Evolutionary conservation across 1,140 invertebrate genomes (phyloP).

Genomic region (Drosophila trapezifrons): DNA sequence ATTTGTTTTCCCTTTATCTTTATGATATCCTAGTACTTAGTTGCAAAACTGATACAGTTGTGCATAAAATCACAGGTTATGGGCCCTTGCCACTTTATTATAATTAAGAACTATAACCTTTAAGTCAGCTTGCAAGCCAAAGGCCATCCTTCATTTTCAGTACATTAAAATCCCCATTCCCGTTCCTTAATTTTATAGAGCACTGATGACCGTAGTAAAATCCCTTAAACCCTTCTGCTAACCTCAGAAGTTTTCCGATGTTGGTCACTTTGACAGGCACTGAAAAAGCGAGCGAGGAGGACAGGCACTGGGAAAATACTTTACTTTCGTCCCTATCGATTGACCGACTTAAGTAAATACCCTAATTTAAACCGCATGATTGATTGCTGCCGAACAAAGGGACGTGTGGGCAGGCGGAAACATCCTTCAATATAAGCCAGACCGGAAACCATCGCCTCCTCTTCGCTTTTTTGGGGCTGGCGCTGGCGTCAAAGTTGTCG

Average conservation of each 20-base stretch:
- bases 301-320: slow-evolving; percentile 31
- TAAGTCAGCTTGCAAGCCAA: neutral
- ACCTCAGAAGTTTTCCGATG: slow-evolving; percentile 23
- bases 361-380: slow-evolving; percentile 83
- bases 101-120: neutral
- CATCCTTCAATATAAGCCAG: slow-evolving; percentile 63
- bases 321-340: slow-evolving; percentile 58
- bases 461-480: slow-evolving; percentile 13
- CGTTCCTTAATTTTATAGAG: slow-evolving; percentile 4
- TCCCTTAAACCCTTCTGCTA: slow-evolving; percentile 52
- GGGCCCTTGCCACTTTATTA: neutral
- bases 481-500: slow-evolving; percentile 69
- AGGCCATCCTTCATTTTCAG: slow-evolving; percentile 21
- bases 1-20: too few relatives aligned
- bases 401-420: slow-evolving; percentile 1
- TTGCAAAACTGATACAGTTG: neutral
- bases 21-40: neutral
- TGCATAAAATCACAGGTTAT: neutral
- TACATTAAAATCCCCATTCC: neutral
- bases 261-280: slow-evolving; percentile 33
- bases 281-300: slow-evolving; percentile 5
- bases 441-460: slow-evolving; percentile 44
- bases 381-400: slow-evolving; percentile 63
- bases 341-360: slow-evolving; percentile 77
- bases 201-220: slow-evolving; percentile 31